Base-by-base conservation (phyloP, 2,888 invertebrate genomes). In the Drosophila prolongata region DNA sequence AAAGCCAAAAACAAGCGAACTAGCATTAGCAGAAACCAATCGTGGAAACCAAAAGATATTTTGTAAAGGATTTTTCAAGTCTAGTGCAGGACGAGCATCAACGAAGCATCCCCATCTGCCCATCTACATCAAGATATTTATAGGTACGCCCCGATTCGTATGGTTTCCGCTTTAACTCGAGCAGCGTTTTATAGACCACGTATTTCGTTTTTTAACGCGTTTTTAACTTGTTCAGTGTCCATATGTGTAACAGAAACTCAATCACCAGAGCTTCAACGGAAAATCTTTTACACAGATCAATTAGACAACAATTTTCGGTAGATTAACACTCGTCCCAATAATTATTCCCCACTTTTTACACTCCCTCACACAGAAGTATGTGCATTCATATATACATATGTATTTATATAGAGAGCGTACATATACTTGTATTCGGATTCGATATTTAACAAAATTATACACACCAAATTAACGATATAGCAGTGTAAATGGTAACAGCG, bases 61-160 rank as follows among this genome's bases (percentile, higher is more conserved):
- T 81, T 81, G 79, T 81, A 87, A 64, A 84, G 57, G 52, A 62
- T 68, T 80, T 87, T 87, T 81, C 66, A 75, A 70, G 72, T 42
- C 60, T 60, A 49, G 53, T 53, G 64, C 69, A 60, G 55, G 50
- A 52, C 13, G 35, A 34, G 13, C 56, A 58, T 50, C 37, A 55
- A 35, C 43, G 37, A 44, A 67, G 38, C 65, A 38, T 64, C 13
- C 24, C 61, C 64, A 62, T 61, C 13, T 11, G 19, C 24, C 61
- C 64, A 62, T 61, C 13, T 11, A 30, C 10, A 9, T 30, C 34
- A 10, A 27, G 35, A 35, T 60, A 44, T 13, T 19, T 34, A 34
- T 9, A 34, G 34, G 3, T n/a, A 44, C 16, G 14, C 64, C 30
- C n/a, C 2, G 14, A 30, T 62, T 44, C 11, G 13, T 58, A 59